Evolutionary conservation across 2,113 vertebrate species (phyloP), one percentile per base, ranked within the genome.

Genomic region (Potamarius usumacintae): DNA sequence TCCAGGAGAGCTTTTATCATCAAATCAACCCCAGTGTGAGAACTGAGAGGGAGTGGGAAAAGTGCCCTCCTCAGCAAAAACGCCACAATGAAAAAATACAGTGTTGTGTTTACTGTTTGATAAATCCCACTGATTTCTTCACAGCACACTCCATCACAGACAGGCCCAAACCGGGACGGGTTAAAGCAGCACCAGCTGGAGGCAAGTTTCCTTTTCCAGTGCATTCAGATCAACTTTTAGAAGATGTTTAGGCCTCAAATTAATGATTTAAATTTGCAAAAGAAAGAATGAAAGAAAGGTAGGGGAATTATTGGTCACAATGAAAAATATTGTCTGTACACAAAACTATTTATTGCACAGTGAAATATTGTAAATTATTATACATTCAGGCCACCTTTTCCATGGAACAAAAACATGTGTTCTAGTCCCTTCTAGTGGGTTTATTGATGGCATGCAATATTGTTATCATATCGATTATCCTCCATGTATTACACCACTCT

Each of bases 31-130:
- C 67, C 15, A 4, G 20, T 12, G 42, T 42, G 42, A 42, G 42
- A 42, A 3, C 2, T 48, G 71, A 11, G 42, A 77, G 42, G 25
- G 69, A 69, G 42, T 14, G 4, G 18, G 9, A 60, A 83, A 83
- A 87, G 27, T 74, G 69, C 20, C 27, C 42, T n/a, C 34, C 71
- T 78, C 71, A 62, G 86, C 65, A 82, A 72, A 50, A 80, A 80
- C 48, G 0, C 53, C 8, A 25, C 11, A 2, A 48, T 1, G 0
- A 18, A 74, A 87, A 57, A 58, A 42, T 72, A 27, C 4, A 30
- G 77, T 7, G 2, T 17, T 27, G 6, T 57, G 20, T 86, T 80
- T 34, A 52, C 30, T 22, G 58, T 80, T 86, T 71, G 14, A 82
- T 76, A 76, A 83, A 87, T 30, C 55, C 22, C 57, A 63, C 62